Evolutionary conservation across 2,888 invertebrate genomes (phyloP).

Genomic region (Ceramica pisi): DNA sequence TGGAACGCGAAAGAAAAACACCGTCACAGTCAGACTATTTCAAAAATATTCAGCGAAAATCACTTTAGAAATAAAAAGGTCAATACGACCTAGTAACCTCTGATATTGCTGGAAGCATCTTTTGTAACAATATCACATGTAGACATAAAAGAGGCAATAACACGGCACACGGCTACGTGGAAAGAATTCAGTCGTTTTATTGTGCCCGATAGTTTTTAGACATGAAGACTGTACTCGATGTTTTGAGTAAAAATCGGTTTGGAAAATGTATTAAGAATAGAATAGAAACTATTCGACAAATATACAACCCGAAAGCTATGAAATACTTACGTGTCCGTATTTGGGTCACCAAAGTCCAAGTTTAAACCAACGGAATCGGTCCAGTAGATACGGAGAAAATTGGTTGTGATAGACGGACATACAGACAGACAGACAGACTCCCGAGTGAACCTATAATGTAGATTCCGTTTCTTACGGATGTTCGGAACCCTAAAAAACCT

Average conservation of each 20-base stretch:
- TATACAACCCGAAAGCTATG: too few relatives aligned
- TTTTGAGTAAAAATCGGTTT: neutral
- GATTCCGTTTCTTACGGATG: too few relatives aligned
- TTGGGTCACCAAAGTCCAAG: too few relatives aligned
- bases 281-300: too few relatives aligned
- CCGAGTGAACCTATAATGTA: too few relatives aligned
- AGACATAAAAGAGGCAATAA: conserved; percentile 48
- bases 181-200: conserved; percentile 55
- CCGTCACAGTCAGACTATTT: neutral
- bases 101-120: conserved; percentile 14
- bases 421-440: too few relatives aligned
- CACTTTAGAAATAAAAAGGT: conserved; percentile 23
- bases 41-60: conserved; percentile 14
- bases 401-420: too few relatives aligned
- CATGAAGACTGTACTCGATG: neutral
- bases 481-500: too few relatives aligned
- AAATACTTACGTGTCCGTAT: too few relatives aligned
- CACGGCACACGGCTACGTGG: conserved; percentile 44
- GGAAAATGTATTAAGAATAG: too few relatives aligned
- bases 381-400: too few relatives aligned
- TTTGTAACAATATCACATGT: conserved; percentile 45
- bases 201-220: conserved; percentile 34
- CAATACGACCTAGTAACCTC: conserved; percentile 20
- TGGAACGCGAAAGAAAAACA: neutral
- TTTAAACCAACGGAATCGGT: too few relatives aligned